Evolutionary conservation across 53 echinoderm and acorn worm genomes (phyloP).

Genomic region (Holothuria leucospilota): DNA sequence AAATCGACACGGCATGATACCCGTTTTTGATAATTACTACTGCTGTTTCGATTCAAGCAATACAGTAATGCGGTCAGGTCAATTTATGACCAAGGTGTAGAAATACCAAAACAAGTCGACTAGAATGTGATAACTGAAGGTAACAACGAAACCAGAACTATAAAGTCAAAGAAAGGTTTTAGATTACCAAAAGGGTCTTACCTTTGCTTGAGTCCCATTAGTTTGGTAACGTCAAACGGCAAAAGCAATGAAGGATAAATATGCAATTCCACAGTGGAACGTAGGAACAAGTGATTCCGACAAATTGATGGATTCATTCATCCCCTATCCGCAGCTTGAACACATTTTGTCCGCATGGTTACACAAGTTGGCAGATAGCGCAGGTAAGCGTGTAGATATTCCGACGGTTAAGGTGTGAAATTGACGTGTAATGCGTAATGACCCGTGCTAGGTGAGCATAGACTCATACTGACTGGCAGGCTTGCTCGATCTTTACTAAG

Average conservation of each 20-base stretch:
- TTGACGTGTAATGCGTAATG: conserved; percentile 31
- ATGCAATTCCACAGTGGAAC: too few relatives aligned
- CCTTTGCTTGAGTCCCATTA: conserved; percentile 34
- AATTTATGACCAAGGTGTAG: too few relatives aligned
- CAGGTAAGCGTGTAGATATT: conserved; percentile 17
- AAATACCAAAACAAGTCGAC: too few relatives aligned
- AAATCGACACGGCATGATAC: too few relatives aligned
- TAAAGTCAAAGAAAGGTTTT: not conserved
- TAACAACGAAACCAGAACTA: too few relatives aligned
- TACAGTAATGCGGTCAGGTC: too few relatives aligned
- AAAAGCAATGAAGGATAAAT: not conserved
- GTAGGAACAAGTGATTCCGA: too few relatives aligned
- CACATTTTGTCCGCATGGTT: conserved; percentile 32
- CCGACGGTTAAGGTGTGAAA: conserved; percentile 39
- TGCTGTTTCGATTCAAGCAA: too few relatives aligned
- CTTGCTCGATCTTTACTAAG: not conserved
- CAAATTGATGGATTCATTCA: too few relatives aligned
- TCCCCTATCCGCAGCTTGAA: not conserved
- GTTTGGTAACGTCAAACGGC: not conserved
- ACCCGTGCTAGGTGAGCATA: conserved; percentile 13
- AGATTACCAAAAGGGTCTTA: not conserved
- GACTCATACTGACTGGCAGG: conserved; percentile 35
- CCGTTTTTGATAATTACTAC: too few relatives aligned
- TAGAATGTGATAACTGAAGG: too few relatives aligned
- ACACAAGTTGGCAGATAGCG: conserved; percentile 11